Evolutionary conservation across 1,140 invertebrate species (phyloP), one percentile per base, ranked within the genome.

Genomic region (Nebria ingens): DNA sequence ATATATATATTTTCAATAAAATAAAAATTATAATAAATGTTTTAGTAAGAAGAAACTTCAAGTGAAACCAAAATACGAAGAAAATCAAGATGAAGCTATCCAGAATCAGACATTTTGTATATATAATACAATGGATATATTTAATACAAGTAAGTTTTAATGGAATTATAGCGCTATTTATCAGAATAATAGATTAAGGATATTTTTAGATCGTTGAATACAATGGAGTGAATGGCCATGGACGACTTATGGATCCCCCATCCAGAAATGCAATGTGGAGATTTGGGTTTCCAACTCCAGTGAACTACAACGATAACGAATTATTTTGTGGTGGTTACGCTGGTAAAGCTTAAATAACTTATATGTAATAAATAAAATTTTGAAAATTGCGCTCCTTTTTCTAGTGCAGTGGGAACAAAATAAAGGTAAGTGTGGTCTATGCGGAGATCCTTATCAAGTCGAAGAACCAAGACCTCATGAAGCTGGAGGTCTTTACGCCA

Each of bases 281-380:
- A 51, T 90, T 93, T 65, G 93, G 92, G 1, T 96, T 87, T 72
- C 85, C 86, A 1, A 94, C 91, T 74, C 89, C 91, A 1, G 87
- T 92, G 9, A 93, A 97, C 71, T 96, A 95, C 65, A 92, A 96
- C 62, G 93, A 97, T 67, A 96, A 93, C 61, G 91, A 84, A 63
- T 72, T 84, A 3, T 83, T 82, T 65, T 84, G 82, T 60, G 93
- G 93, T 1, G 93, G 93, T 40, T 88, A 87, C 65, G 79, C 84
- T 71, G 83, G 89, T 91, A 73, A 70, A 75, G 58, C 21, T 42
- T 55, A 52, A 20, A 22, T 52, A 55, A 21, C n/a, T 13, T 25
- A 22, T 56, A 50, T 49, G 21, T 19, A 12, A 45, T 20, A 0
- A 55, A 51, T 9, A 51, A 11, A 15, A 20, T 19, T 19, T 3